These are phyloP conservation scores for Frankliniella intonsa DNA, from an alignment of 2,888 invertebrate genomes.

Conservation along the genomic window DNA sequence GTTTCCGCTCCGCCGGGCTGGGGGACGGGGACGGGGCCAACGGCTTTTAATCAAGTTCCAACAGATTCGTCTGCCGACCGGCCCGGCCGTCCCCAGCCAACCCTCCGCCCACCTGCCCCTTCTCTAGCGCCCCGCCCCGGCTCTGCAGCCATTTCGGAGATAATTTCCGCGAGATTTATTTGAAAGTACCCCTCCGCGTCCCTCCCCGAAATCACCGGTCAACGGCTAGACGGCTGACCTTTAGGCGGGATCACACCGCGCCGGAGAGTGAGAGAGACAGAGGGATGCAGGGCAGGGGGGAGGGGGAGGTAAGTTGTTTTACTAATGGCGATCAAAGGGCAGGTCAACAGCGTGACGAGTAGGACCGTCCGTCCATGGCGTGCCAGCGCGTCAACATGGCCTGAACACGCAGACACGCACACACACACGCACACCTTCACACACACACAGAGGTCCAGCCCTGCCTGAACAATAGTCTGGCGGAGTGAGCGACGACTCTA, in stretches of 20 bases:
- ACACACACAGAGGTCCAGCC: background rate
- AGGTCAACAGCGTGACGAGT: no score
- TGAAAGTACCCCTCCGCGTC: no score
- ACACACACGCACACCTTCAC: background rate
- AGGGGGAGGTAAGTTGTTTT: no score
- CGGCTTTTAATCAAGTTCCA: conserved; percentile 20
- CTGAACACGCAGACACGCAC: background rate
- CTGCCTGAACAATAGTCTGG: background rate
- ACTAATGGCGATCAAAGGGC: no score
- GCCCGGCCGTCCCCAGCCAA: background rate
- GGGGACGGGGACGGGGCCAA: background rate
- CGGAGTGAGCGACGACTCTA: background rate
- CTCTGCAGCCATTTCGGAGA: background rate
- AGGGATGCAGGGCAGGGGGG: no score
- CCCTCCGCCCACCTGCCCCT: no score
- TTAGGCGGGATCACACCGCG: background rate
- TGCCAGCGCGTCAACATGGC: no score
- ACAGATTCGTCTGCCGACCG: background rate
- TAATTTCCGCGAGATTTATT: background rate
- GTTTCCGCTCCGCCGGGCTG: background rate
- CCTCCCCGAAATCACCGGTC: no score
- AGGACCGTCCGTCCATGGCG: no score
- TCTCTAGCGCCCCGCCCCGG: no score
- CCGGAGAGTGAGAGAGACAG: no score
- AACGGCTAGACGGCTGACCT: background rate